These are phyloP conservation scores for Zygogramma bicolorata DNA, from an alignment of 2,888 invertebrate species.

Conservation along the genomic window DNA sequence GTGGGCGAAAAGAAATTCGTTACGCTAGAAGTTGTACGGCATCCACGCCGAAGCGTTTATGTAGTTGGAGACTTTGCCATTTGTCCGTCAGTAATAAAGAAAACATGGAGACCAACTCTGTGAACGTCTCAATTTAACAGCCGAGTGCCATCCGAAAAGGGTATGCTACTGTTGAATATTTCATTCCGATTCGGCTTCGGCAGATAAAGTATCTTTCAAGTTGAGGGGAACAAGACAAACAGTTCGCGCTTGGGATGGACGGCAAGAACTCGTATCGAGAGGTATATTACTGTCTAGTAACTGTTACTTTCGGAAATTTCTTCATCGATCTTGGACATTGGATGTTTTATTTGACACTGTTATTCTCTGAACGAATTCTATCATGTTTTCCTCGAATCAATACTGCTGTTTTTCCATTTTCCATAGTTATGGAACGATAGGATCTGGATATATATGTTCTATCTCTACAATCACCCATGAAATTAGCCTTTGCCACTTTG, in stretches of 20 bases:
- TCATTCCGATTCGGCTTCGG: constrained; percentile 26
- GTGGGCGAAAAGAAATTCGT: not conserved
- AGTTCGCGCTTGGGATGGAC: not conserved
- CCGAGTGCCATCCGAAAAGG: constrained; percentile 21
- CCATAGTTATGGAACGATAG: too few relatives aligned
- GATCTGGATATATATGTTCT: too few relatives aligned
- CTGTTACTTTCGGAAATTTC: not conserved
- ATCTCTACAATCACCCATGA: too few relatives aligned
- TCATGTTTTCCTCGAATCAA: too few relatives aligned
- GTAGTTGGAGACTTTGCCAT: constrained; percentile 20
- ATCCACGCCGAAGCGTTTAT: constrained; percentile 20
- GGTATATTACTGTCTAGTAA: not conserved
- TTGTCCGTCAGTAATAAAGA: constrained; percentile 45
- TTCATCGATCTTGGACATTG: not conserved
- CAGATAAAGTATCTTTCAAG: constrained; percentile 13
- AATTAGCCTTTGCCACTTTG: too few relatives aligned
- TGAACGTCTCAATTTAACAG: constrained; percentile 47
- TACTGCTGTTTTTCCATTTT: too few relatives aligned
- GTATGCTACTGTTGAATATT: constrained; percentile 30
- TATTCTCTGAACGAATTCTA: too few relatives aligned
- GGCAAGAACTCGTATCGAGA: not conserved
- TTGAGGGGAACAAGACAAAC: constrained; percentile 2
- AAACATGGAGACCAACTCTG: constrained; percentile 47
- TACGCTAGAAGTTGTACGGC: not conserved
- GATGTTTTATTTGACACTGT: too few relatives aligned